A percentile compares a stretch with the other conserved stretches of the same genome.
Evolutionary conservation across 2,113 vertebrate genomes (phyloP).

Genomic region (Onychorhynchus coronatus): DNA sequence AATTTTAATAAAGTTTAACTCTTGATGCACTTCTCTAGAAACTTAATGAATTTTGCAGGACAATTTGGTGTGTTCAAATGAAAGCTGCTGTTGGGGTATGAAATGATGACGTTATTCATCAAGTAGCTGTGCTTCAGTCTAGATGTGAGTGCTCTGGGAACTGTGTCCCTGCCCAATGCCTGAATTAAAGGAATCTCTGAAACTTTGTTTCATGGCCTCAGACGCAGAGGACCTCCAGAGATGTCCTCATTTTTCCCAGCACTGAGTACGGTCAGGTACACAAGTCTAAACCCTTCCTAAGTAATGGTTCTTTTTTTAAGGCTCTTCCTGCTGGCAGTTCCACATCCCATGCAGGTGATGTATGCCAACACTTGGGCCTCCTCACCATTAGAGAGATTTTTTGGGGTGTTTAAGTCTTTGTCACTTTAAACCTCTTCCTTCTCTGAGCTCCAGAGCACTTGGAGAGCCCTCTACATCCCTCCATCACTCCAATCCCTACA

Average conservation of each 20-base stretch:
- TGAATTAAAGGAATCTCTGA: background rate
- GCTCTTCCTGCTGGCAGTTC: background rate
- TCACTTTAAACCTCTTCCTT: background rate
- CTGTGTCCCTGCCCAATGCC: background rate
- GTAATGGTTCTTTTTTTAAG: background rate
- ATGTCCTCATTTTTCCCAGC: fast-evolving
- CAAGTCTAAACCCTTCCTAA: background rate
- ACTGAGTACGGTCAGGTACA: background rate
- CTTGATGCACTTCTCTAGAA: background rate
- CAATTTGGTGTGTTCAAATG: background rate
- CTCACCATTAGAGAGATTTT: background rate
- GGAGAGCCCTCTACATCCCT: background rate
- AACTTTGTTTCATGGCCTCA: background rate
- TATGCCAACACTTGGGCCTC: fast-evolving
- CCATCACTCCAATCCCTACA: background rate
- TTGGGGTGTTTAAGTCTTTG: background rate
- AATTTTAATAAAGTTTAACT: background rate
- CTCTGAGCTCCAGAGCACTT: background rate
- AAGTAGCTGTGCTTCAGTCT: background rate
- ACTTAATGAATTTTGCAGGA: background rate
- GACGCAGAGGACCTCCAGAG: background rate
- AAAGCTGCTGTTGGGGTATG: background rate
- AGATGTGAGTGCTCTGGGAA: background rate
- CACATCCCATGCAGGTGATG: background rate
- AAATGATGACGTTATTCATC: background rate